Percentiles rank a stretch among this genome's conserved stretches.
These are phyloP conservation scores for Tetragonula carbonaria DNA, from an alignment of 2,888 invertebrate species.

Conservation along the genomic window DNA sequence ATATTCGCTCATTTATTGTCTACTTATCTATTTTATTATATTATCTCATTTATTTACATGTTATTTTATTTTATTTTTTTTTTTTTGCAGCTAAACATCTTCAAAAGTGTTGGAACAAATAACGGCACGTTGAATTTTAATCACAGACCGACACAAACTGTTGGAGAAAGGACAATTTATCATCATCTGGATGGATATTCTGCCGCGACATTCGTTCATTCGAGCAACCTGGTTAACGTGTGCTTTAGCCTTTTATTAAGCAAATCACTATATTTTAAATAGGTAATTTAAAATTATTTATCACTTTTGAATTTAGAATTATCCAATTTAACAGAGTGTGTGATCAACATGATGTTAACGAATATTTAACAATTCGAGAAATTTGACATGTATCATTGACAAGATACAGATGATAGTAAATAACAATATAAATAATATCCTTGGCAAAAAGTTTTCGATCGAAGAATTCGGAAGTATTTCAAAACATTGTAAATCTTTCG, in stretches of 20 bases:
- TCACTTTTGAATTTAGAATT: neutral
- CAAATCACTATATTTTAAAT: neutral
- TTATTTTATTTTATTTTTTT: neutral
- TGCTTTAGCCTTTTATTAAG: slow-evolving; percentile 34
- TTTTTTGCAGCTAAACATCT: slow-evolving; percentile 70
- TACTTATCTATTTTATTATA: too few relatives aligned
- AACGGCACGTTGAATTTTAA: slow-evolving; percentile 78
- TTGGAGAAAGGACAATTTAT: slow-evolving; percentile 72
- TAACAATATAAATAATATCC: too few relatives aligned
- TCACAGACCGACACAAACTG: slow-evolving; percentile 83
- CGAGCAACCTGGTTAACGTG: slow-evolving; percentile 27
- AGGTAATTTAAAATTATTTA: neutral
- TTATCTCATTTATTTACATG: too few relatives aligned
- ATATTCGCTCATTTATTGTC: too few relatives aligned
- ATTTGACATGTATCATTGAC: neutral
- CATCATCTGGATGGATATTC: slow-evolving; percentile 73
- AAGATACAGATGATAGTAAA: neutral
- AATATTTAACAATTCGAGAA: neutral
- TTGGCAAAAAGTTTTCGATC: too few relatives aligned
- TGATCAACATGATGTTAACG: neutral
- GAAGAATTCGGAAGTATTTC: too few relatives aligned
- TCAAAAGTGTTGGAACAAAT: slow-evolving; percentile 62
- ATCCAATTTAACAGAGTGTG: neutral
- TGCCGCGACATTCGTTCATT: slow-evolving; percentile 4
- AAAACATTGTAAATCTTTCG: too few relatives aligned